Conservation (phyloP, 2,113 vertebrate genomes). For the Pollachius pollachius region DNA sequence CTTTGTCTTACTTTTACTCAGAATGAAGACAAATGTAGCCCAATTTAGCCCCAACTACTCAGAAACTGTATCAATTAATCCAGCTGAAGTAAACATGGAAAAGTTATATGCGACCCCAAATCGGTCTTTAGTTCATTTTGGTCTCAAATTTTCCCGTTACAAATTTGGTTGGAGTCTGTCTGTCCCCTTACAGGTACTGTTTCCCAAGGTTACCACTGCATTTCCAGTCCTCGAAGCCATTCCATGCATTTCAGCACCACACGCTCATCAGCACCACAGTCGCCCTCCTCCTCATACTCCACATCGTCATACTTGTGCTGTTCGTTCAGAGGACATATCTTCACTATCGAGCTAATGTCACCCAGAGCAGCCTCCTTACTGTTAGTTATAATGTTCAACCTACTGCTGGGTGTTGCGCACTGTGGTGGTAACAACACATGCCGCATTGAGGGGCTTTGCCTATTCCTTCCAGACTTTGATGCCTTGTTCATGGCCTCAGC, state of each 20-base stretch:
- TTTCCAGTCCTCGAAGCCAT: constrained; percentile 85
- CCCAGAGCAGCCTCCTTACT: background rate
- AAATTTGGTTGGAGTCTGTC: constrained; percentile 36
- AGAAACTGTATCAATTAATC: too few relatives aligned
- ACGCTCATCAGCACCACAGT: constrained; percentile 65
- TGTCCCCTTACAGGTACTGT: constrained; percentile 17
- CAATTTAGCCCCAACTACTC: too few relatives aligned
- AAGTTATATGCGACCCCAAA: too few relatives aligned
- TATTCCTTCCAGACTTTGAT: constrained; percentile 32
- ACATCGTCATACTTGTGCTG: constrained; percentile 81
- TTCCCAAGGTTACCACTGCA: constrained; percentile 42
- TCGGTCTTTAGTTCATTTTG: too few relatives aligned
- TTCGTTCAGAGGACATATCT: constrained; percentile 82
- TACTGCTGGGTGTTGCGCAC: constrained; percentile 15
- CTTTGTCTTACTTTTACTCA: too few relatives aligned
- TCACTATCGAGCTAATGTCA: constrained; percentile 66
- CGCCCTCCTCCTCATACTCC: constrained; percentile 80
- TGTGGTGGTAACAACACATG: constrained; percentile 10
- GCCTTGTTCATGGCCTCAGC: constrained; percentile 3
- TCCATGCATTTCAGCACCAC: constrained; percentile 83
- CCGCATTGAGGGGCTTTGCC: constrained; percentile 35
- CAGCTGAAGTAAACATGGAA: too few relatives aligned
- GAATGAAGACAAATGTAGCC: too few relatives aligned
- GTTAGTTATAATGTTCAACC: background rate
- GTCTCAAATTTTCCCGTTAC: constrained; percentile 14